A percentile compares a stretch with the other conserved stretches of the same genome.
Evolutionary conservation across 1,140 invertebrate species (phyloP).

Genomic region (Trichonephila clavipes): DNA sequence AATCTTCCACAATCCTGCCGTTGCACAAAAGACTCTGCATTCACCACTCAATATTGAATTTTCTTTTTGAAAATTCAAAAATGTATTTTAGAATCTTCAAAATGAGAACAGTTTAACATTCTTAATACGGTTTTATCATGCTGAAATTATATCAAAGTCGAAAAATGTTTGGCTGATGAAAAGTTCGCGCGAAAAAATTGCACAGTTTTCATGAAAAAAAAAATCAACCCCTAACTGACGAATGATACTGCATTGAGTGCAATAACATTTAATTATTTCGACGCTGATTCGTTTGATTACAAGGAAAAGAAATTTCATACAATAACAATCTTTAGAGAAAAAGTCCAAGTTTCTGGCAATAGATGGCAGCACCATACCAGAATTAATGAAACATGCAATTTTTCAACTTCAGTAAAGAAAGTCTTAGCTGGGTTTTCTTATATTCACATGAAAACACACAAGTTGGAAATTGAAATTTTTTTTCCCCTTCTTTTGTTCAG

Average conservation of each 20-base stretch:
- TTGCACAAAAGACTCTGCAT: neutral
- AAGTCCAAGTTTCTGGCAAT: neutral
- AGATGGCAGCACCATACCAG: slow-evolving; percentile 62
- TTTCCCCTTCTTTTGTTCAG: neutral
- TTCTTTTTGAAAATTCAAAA: neutral
- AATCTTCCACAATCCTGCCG: neutral
- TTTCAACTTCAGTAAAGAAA: neutral
- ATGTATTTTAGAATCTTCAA: neutral
- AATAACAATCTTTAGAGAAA: slow-evolving; percentile 5
- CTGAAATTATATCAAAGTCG: slow-evolving; percentile 7
- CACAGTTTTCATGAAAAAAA: neutral
- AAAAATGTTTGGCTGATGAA: neutral
- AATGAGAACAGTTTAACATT: neutral
- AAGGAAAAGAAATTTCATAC: neutral
- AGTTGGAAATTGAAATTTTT: slow-evolving; percentile 6
- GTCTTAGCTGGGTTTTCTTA: neutral
- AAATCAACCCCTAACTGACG: neutral
- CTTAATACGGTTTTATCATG: neutral
- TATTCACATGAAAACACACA: neutral
- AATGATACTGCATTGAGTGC: neutral
- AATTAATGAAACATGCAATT: slow-evolving; percentile 17
- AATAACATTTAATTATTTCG: neutral
- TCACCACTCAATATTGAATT: neutral
- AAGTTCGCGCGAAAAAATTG: neutral
- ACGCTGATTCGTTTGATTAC: neutral